Percentiles rank a stretch among this genome's conserved stretches.
Evolutionary conservation across 2,888 invertebrate genomes (phyloP).

Genomic region (Andrena chrysosceles): DNA sequence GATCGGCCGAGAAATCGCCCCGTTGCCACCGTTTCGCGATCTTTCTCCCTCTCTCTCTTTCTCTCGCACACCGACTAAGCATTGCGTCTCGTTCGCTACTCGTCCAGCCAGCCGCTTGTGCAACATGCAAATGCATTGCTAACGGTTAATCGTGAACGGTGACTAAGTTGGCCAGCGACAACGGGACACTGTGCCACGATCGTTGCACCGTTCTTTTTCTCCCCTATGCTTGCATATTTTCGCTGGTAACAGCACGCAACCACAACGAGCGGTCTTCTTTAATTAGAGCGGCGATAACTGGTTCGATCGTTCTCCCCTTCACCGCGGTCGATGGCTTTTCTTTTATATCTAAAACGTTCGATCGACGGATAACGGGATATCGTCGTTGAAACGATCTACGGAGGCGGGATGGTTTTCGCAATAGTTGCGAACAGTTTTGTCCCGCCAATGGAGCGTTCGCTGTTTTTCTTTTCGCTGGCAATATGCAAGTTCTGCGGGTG

Average conservation of each 20-base stretch:
- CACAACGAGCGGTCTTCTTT: conserved; percentile 23
- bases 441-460: no score
- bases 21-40: conserved; percentile 29
- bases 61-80: conserved; percentile 13
- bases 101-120: conserved; percentile 46
- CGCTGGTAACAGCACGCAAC: conserved; percentile 8
- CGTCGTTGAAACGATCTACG: neutral
- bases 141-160: conserved; percentile 55
- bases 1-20: conserved; percentile 58
- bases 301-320: conserved; percentile 32
- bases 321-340: neutral
- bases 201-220: neutral
- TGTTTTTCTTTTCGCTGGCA: no score
- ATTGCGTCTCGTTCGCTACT: conserved; percentile 53
- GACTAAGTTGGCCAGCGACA: conserved; percentile 39
- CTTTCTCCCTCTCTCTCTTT: conserved; percentile 20
- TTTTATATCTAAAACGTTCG: neutral
- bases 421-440: neutral
- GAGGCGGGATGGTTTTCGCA: neutral
- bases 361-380: neutral
- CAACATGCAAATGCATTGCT: conserved; percentile 57
- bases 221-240: neutral
- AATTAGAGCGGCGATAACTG: conserved; percentile 31
- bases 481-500: no score
- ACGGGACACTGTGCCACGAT: conserved; percentile 14